Base-by-base conservation (phyloP, 1,140 invertebrate species). In the Teleopsis dalmanni region DNA sequence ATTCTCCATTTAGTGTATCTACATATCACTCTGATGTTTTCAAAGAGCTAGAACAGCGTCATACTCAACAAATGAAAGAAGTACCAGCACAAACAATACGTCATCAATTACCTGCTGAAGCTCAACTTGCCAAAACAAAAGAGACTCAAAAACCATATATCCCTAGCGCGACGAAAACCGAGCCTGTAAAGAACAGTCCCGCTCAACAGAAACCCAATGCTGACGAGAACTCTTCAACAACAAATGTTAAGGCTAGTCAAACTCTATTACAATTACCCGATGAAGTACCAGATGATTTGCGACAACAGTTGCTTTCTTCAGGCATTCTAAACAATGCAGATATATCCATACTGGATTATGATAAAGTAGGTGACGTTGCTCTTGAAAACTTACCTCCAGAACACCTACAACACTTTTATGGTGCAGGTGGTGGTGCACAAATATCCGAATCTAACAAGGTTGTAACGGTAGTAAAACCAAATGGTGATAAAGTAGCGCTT, bases 331-430 rank as follows among this genome's bases (percentile, higher is more conserved):
- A 85, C 52, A 88, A 91, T 59, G 87, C 88, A 21, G 85, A 91
- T 57, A 90, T 91, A 46, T 88, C 88, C 52, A 80, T 91, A 21
- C 71, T 89, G 26, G 85, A 90, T 69, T 89, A 88, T 53, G 87
- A 90, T 60, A 91, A 91, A 74, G 81, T 90, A 26, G 87, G 87
- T n/a, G 87, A 88, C 57, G 89, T 87, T 48, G 80, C 86, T 8
- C 75, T 90, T 36, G 87, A 89, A 54, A 87, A 83, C 51, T 69
- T 91, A 40, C 86, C 87, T n/a, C 86, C 87, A 10, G 87, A 90
- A 62, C 87, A 89, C 47, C 65, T 91, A 45, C 85, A 85, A 18
- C 87, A 89, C 62, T 87, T 90, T 61, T 88, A 87, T 57, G 80
- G 83, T 14, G 83, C 83, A 10, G 87, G 85, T 25, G 83, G 84